Evolutionary conservation across 2,797 vertebrate species (phyloP).

Genomic region (Epinephelus coioides): DNA sequence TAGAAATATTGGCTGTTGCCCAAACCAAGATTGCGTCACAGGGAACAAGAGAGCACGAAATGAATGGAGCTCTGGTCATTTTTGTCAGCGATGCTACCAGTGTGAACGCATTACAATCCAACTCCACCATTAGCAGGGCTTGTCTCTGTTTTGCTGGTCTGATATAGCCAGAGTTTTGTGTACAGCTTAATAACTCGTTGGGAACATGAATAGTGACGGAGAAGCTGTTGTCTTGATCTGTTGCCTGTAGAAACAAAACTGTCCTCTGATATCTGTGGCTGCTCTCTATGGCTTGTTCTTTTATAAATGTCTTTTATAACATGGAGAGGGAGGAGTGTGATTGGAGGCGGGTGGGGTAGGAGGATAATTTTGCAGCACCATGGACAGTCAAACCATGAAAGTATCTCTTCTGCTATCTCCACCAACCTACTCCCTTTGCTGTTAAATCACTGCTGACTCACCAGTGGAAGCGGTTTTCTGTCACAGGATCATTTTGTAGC

Average conservation of each 20-base stretch:
- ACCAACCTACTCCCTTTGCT: neutral
- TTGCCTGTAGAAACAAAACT: constrained; percentile 62
- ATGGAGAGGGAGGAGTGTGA: constrained; percentile 22
- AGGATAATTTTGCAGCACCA: constrained; percentile 32
- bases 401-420: constrained; percentile 29
- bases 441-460: neutral
- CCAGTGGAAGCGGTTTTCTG: neutral
- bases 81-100: neutral
- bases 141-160: neutral
- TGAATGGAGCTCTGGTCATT: neutral
- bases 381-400: constrained; percentile 21
- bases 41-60: too few relatives aligned
- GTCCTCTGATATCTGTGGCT: constrained; percentile 57
- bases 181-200: neutral
- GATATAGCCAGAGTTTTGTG: neutral
- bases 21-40: too few relatives aligned
- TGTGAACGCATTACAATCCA: neutral
- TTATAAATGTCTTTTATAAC: constrained; percentile 78
- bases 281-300: constrained; percentile 64
- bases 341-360: neutral
- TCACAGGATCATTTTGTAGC: neutral
- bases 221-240: constrained; percentile 65
- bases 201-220: neutral
- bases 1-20: too few relatives aligned
- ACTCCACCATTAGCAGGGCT: neutral